Evolutionary conservation across 2,113 vertebrate species (phyloP).

Genomic region (Nesogale talazaci): DNA sequence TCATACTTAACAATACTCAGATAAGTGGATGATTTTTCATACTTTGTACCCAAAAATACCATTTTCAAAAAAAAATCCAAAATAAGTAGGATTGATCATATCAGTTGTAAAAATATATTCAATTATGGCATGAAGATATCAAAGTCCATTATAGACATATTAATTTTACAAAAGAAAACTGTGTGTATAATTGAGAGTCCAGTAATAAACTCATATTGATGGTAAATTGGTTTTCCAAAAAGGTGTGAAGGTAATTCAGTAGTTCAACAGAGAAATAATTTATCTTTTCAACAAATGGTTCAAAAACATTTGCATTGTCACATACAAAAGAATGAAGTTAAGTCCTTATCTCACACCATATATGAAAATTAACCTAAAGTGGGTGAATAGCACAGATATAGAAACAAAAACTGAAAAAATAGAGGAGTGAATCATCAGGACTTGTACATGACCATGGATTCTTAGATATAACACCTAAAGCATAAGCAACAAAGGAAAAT

Average conservation of each 20-base stretch:
- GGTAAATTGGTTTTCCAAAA: not conserved
- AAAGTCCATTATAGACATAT: not conserved
- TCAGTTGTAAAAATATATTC: not conserved
- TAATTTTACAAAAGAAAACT: constrained; percentile 27
- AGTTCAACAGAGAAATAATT: not conserved
- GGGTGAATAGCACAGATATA: too few relatives aligned
- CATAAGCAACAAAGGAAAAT: too few relatives aligned
- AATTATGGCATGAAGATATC: not conserved
- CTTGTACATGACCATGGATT: too few relatives aligned
- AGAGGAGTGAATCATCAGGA: too few relatives aligned
- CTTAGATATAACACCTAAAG: too few relatives aligned
- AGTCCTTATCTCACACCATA: not conserved
- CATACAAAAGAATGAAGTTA: not conserved
- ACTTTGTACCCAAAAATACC: not conserved
- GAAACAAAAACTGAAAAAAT: too few relatives aligned
- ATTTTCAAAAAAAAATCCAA: not conserved
- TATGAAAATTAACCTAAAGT: too few relatives aligned
- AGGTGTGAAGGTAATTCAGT: not conserved
- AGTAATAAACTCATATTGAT: not conserved
- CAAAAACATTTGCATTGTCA: not conserved
- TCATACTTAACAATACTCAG: not conserved
- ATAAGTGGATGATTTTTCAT: not conserved
- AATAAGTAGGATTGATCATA: constrained; percentile 8
- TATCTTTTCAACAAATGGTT: not conserved
- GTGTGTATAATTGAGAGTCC: not conserved